These are phyloP conservation scores for Cherax destructor DNA, from an alignment of 1,140 invertebrate species.

Conservation along the genomic window DNA sequence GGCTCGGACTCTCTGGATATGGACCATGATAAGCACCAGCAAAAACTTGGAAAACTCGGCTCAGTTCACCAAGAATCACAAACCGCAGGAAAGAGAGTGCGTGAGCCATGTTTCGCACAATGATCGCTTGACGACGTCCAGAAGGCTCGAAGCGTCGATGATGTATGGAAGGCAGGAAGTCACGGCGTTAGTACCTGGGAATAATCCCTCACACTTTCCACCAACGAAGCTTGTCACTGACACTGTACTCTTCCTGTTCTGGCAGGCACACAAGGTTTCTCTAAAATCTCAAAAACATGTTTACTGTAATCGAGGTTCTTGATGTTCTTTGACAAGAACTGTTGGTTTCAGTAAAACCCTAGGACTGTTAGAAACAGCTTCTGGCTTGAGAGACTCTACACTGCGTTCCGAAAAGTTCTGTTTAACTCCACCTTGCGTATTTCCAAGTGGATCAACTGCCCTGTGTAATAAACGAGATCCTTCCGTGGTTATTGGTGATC, in stretches of 20 bases:
- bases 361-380: not conserved
- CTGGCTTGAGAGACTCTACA: not conserved
- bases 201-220: not conserved
- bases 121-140: not conserved
- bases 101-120: not conserved
- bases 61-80: not conserved
- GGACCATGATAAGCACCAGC: not conserved
- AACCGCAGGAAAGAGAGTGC: not conserved
- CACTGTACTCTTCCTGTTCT: not conserved
- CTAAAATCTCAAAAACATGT: not conserved
- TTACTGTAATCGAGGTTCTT: not conserved
- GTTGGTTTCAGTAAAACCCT: not conserved
- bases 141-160: not conserved
- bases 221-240: not conserved
- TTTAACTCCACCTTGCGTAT: not conserved
- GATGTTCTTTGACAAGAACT: not conserved
- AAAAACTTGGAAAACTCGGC: not conserved
- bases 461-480: not conserved
- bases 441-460: not conserved
- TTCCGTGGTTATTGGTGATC: not conserved
- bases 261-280: not conserved
- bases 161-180: too few species aligned
- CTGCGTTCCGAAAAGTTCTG: not conserved
- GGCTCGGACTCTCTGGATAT: constrained; percentile 10
- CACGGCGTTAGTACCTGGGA: too few species aligned